Evolutionary conservation across 2,888 invertebrate species (phyloP), one percentile per base, ranked within the genome.

Genomic region (Hipparchia semele): DNA sequence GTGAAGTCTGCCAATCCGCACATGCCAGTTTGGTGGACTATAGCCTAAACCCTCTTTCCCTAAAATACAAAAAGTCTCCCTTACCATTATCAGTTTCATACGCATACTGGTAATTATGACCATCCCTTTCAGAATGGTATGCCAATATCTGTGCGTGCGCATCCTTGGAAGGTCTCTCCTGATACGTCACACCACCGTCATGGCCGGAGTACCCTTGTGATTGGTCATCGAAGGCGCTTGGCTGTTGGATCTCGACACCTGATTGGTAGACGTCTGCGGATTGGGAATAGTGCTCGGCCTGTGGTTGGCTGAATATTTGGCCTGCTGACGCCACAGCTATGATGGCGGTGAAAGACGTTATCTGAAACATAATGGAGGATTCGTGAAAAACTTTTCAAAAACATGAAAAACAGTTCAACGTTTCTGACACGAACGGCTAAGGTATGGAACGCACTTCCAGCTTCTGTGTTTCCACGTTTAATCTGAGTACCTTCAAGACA

Each of bases 1-100:
- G 0, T 23, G 23, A 23, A 23, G 23, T 39, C 39, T 39, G 58
- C 6, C 7, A 39, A 62, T 23, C 23, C 23, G 23, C 23, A 23
- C 23, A 23, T 23, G 23, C 23, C 23, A 23, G 23, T 23, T 23
- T 23, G 23, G 1, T 23, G 1, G 23, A 23, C 23, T 23, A 23
- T 23, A 1, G 23, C 23, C 23, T 23, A 23, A 23, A 23, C 23
- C 23, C 23, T 23, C 23, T 0, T 23, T 23, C 23, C 23, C 23
- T 23, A 23, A 23, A 23, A 23, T 0, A 23, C 23, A 23, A 23
- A 23, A 23, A 23, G 23, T 23, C 23, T 23, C 23, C 72, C 76
- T 85, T 73, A 92, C 96, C 95, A 83, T 96, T 96, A 78, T 95
- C 96, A 76, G 96, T 96, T 79, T 95, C 95, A 83, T 94, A 96